Conservation (phyloP, 2,113 vertebrate species). For the Chaetodon auriga region DNA sequence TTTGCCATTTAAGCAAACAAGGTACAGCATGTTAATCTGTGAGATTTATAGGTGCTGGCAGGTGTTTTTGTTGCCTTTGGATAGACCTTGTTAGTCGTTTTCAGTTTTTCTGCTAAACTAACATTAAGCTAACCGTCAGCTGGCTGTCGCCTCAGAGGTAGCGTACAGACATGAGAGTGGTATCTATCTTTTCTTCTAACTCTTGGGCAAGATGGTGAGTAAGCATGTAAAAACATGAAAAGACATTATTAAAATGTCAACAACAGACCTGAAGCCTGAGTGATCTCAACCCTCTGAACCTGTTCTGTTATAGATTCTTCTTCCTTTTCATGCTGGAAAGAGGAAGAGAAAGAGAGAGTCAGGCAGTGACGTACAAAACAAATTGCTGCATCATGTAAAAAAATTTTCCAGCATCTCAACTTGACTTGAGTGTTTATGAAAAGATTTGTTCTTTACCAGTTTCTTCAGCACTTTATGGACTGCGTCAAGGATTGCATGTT, state of each 20-base stretch:
- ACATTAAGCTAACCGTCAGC: neutral
- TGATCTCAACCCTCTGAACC: neutral
- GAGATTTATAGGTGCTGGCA: too few relatives aligned
- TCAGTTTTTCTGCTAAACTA: neutral
- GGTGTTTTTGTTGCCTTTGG: neutral
- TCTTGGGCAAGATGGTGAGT: neutral
- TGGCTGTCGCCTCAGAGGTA: neutral
- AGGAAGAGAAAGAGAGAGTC: conserved; percentile 49
- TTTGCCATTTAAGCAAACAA: too few relatives aligned
- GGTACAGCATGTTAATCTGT: too few relatives aligned
- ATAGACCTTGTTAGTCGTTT: neutral
- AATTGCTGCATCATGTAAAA: conserved; percentile 7
- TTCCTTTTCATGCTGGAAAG: conserved; percentile 48
- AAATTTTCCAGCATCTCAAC: neutral
- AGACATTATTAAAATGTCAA: neutral
- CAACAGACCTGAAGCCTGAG: conserved; percentile 43
- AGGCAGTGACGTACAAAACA: neutral
- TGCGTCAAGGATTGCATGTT: conserved; percentile 25
- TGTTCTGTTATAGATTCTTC: neutral
- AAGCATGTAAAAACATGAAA: neutral
- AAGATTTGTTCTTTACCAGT: conserved; percentile 66
- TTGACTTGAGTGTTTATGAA: neutral
- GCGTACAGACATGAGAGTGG: neutral
- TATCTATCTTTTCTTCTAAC: neutral
- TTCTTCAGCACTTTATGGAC: conserved; percentile 61